Conservation (phyloP, 2,888 invertebrate genomes). For the Cabera pusaria region DNA sequence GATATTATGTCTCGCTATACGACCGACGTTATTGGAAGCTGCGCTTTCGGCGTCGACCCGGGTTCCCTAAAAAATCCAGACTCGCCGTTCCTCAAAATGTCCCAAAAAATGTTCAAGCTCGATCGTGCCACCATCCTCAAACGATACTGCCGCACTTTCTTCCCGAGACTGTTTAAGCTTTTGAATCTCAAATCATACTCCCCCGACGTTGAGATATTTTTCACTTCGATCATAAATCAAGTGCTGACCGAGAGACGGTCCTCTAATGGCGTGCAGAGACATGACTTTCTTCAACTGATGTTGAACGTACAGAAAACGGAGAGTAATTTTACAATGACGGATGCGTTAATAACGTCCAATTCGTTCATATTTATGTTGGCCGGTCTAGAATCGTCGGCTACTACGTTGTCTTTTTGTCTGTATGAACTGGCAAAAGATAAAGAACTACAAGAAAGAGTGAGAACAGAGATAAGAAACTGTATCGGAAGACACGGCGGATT, state of each 20-base stretch:
- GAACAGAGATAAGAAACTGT: slow-evolving; percentile 62
- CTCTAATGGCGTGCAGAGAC: slow-evolving; percentile 53
- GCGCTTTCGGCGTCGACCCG: slow-evolving; percentile 74
- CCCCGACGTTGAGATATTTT: slow-evolving; percentile 66
- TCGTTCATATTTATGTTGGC: slow-evolving; percentile 79
- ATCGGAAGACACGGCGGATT: slow-evolving; percentile 53
- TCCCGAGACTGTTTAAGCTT: slow-evolving; percentile 66
- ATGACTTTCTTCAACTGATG: slow-evolving; percentile 76
- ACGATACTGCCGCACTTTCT: slow-evolving; percentile 70
- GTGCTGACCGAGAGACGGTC: slow-evolving; percentile 66
- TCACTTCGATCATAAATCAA: slow-evolving; percentile 66
- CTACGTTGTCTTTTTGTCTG: slow-evolving; percentile 72
- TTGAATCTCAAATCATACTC: slow-evolving; percentile 72
- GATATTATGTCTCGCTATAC: slow-evolving; percentile 67
- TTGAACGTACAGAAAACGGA: slow-evolving; percentile 69
- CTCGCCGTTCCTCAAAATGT: slow-evolving; percentile 73
- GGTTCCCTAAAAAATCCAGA: slow-evolving; percentile 62
- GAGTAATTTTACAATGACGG: slow-evolving; percentile 64
- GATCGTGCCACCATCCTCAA: slow-evolving; percentile 63
- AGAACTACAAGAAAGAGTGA: slow-evolving; percentile 60
- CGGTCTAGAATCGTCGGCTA: slow-evolving; percentile 73
- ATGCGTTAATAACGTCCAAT: slow-evolving; percentile 74
- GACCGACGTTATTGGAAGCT: slow-evolving; percentile 75
- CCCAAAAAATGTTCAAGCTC: slow-evolving; percentile 72
- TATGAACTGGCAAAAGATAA: slow-evolving; percentile 69